Conservation (phyloP, 2,797 vertebrate genomes). For the Cryptoblepharus egeriae region DNA sequence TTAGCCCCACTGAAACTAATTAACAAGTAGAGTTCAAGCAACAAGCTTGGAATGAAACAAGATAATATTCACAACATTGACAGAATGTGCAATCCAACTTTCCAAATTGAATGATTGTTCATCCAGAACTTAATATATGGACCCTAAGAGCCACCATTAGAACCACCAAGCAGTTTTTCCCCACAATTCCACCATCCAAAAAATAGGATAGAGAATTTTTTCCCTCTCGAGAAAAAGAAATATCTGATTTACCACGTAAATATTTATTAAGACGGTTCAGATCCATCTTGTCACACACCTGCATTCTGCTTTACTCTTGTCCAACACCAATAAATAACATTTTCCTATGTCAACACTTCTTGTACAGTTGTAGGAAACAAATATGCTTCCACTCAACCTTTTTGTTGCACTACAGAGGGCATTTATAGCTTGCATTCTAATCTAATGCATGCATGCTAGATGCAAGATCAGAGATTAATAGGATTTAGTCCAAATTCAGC, state of each 20-base stretch:
- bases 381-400: background rate
- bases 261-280: background rate
- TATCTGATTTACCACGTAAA: conserved; percentile 10
- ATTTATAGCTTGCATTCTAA: background rate
- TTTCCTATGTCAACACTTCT: background rate
- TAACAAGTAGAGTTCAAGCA: background rate
- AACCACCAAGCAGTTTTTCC: background rate
- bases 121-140: background rate
- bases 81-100: background rate
- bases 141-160: background rate
- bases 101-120: background rate
- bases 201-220: background rate
- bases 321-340: conserved; percentile 5
- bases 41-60: background rate
- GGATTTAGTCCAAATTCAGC: background rate
- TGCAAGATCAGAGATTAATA: too few species aligned
- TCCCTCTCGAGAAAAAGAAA: background rate
- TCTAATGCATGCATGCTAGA: background rate
- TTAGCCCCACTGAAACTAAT: too few species aligned
- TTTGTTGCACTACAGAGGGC: background rate
- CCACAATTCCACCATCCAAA: background rate
- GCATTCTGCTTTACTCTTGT: background rate
- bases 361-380: background rate
- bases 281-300: background rate
- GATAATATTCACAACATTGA: background rate